A percentile compares a stretch with the other conserved stretches of the same genome.
These are phyloP conservation scores for Microcebus jonahi DNA, from an alignment of 2,113 vertebrate species.

Conservation along the genomic window DNA sequence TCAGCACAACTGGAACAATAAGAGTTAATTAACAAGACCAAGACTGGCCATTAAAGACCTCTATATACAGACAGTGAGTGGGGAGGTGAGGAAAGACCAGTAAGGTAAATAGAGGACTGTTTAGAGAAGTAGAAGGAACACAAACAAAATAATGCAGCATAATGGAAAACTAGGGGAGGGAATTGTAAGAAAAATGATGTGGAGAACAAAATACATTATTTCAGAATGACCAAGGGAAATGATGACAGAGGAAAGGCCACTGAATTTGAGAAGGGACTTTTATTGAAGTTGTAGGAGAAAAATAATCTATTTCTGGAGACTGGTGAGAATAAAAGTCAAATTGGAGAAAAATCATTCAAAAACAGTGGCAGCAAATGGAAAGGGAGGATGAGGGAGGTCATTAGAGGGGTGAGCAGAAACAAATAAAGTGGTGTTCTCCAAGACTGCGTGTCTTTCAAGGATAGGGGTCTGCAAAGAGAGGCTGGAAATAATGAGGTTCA, in stretches of 20 bases:
- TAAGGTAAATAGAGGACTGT: not conserved
- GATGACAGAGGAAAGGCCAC: not conserved
- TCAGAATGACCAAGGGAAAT: not conserved
- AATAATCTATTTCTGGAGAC: not conserved
- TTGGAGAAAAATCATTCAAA: conserved; percentile 2
- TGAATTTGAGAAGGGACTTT: not conserved
- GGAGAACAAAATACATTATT: not conserved
- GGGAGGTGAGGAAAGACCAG: not conserved
- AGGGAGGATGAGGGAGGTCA: not conserved
- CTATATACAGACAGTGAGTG: not conserved
- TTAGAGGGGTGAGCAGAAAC: not conserved
- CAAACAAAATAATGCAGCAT: not conserved
- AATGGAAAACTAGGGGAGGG: not conserved
- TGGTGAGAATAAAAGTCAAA: not conserved
- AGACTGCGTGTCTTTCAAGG: not conserved
- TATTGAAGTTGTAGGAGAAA: not conserved
- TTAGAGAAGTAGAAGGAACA: not conserved
- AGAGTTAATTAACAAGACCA: not conserved
- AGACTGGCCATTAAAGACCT: not conserved
- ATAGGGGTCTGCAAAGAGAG: not conserved
- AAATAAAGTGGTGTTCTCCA: not conserved
- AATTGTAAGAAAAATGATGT: not conserved
- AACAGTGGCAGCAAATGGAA: not conserved
- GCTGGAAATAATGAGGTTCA: not conserved
- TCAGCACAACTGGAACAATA: not conserved